Evolutionary conservation across 2,888 invertebrate species (phyloP).

Genomic region (Automeris io): DNA sequence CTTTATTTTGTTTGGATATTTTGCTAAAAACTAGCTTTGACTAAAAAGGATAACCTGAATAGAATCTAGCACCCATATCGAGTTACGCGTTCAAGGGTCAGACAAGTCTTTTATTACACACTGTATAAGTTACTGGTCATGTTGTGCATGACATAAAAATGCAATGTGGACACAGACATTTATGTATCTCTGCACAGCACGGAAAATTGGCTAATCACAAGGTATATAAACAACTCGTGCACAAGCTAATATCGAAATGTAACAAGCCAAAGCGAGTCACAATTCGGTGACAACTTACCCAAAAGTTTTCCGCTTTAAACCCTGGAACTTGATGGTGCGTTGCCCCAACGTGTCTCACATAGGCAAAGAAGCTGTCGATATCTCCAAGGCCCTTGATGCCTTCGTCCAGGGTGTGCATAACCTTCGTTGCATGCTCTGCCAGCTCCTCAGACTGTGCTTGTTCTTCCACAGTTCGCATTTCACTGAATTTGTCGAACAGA

Average conservation of each 20-base stretch:
- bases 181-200: too few species aligned
- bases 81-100: too few species aligned
- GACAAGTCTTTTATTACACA: too few species aligned
- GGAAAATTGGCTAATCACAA: too few species aligned
- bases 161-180: too few species aligned
- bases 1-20: too few species aligned
- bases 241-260: not conserved
- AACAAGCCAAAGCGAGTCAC: not conserved
- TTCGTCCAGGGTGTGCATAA: conserved; percentile 92
- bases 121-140: too few species aligned
- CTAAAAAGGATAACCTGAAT: too few species aligned
- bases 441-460: conserved; percentile 87
- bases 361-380: conserved; percentile 87
- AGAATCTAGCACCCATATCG: too few species aligned
- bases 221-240: too few species aligned
- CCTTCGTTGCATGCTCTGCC: conserved; percentile 90
- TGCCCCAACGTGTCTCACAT: conserved; percentile 87
- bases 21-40: too few species aligned
- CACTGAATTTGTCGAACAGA: conserved; percentile 87
- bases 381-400: conserved; percentile 90
- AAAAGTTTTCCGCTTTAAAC: conserved; percentile 89
- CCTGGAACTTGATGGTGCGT: conserved; percentile 89
- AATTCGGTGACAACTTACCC: conserved; percentile 77
- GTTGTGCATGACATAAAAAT: too few species aligned
- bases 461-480: conserved; percentile 84